Percentiles rank a stretch among this genome's conserved stretches.
phyloP scores from a whole-genome alignment of 2,113 vertebrate genomes.

The Carassius auratus region DNA sequence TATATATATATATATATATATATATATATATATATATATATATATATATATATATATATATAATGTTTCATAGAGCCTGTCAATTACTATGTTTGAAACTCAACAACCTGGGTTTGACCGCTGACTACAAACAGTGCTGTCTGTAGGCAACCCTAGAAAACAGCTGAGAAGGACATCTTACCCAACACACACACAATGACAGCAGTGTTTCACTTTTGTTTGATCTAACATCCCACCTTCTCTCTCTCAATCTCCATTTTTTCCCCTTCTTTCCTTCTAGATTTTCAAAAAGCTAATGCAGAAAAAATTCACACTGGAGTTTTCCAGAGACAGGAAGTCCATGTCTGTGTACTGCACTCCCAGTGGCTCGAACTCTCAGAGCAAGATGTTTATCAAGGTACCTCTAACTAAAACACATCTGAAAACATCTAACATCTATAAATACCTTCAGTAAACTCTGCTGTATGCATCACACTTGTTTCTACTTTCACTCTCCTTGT shows the following conservation, averaged over 20 bases:
- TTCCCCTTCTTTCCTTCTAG: conserved; percentile 67
- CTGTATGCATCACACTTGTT: not conserved
- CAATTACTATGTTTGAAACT: not conserved
- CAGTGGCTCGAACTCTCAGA: conserved; percentile 70
- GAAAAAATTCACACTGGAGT: conserved; percentile 97
- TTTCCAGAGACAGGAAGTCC: conserved; percentile 96
- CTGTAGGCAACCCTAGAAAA: conserved; percentile 3
- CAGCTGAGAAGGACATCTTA: conserved; percentile 35
- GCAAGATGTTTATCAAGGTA: conserved; percentile 98
- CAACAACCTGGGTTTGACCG: conserved; percentile 56
- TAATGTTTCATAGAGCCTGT: not conserved
- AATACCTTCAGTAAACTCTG: not conserved
- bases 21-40: too few relatives aligned
- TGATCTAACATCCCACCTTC: not conserved
- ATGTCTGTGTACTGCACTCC: conserved; percentile 97
- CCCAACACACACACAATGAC: not conserved
- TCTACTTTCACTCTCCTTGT: not conserved
- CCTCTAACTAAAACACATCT: not conserved
- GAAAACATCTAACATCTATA: not conserved
- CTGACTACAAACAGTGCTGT: conserved; percentile 38
- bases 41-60: too few relatives aligned
- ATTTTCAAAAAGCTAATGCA: conserved; percentile 92
- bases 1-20: too few relatives aligned
- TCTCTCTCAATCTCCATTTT: not conserved
- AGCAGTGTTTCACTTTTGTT: not conserved